A percentile compares a stretch with the other conserved stretches of the same genome.
Evolutionary conservation across 2,113 vertebrate species (phyloP).

Genomic region (Perccottus glenii): DNA sequence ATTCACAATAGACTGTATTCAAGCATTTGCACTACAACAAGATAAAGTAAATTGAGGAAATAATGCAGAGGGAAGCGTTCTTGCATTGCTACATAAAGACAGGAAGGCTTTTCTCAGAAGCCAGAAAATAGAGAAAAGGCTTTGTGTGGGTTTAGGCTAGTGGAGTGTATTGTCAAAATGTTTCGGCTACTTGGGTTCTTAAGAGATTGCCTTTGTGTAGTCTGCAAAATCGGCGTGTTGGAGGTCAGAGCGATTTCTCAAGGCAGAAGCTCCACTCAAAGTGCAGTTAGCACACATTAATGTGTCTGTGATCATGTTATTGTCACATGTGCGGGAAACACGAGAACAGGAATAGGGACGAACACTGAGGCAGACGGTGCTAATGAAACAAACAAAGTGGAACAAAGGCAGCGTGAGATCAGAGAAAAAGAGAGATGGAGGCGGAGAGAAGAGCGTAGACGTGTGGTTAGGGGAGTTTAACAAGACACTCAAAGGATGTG

Average conservation of each 20-base stretch:
- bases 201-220: constrained; percentile 41
- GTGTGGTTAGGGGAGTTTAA: constrained; percentile 63
- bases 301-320: neutral
- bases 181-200: constrained; percentile 37
- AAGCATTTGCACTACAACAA: constrained; percentile 16
- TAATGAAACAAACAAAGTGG: constrained; percentile 49
- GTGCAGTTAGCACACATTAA: neutral
- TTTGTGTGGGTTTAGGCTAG: constrained; percentile 39
- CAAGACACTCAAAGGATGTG: constrained; percentile 54
- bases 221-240: constrained; percentile 33
- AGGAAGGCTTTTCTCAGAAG: constrained; percentile 28
- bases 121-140: constrained; percentile 39
- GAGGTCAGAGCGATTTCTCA: constrained; percentile 11
- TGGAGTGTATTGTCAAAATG: constrained; percentile 45
- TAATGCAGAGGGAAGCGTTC: constrained; percentile 15
- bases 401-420: constrained; percentile 54
- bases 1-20: constrained; percentile 31
- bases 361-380: constrained; percentile 29
- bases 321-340: neutral
- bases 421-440: constrained; percentile 40
- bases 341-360: constrained; percentile 5
- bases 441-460: constrained; percentile 35
- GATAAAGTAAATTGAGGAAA: constrained; percentile 33
- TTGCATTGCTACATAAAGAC: constrained; percentile 23
- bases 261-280: neutral